These are phyloP conservation scores for Machimus atricapillus DNA, from an alignment of 2,888 invertebrate species.

Conservation along the genomic window DNA sequence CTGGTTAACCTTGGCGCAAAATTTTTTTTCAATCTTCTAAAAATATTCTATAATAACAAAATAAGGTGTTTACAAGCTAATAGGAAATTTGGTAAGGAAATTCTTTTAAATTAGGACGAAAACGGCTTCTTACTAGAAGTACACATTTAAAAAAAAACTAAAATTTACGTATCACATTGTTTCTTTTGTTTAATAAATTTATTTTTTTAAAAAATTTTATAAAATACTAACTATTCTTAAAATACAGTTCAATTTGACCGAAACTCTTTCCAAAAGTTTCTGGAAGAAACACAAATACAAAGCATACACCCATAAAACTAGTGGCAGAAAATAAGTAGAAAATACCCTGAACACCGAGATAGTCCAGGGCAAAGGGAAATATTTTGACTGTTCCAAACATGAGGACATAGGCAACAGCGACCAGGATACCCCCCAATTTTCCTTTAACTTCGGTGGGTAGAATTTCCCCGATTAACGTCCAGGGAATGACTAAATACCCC, in stretches of 20 bases:
- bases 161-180: background rate
- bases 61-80: too few relatives aligned
- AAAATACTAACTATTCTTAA: slow-evolving; percentile 50
- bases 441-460: slow-evolving; percentile 59
- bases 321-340: slow-evolving; percentile 64
- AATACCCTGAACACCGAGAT: slow-evolving; percentile 60
- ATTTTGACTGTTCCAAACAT: slow-evolving; percentile 66
- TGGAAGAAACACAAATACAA: slow-evolving; percentile 65
- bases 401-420: slow-evolving; percentile 65
- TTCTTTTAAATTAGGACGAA: too few relatives aligned
- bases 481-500: slow-evolving; percentile 67
- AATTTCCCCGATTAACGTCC: slow-evolving; percentile 64
- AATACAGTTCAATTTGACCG: slow-evolving; percentile 65
- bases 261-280: slow-evolving; percentile 68
- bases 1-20: too few relatives aligned
- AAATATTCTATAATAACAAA: too few relatives aligned
- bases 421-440: slow-evolving; percentile 64
- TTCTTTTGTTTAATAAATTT: background rate
- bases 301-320: slow-evolving; percentile 62
- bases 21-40: too few relatives aligned
- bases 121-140: too few relatives aligned
- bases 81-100: too few relatives aligned
- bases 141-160: background rate
- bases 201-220: background rate
- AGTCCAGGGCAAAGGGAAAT: slow-evolving; percentile 63